phyloP scores from a whole-genome alignment of 2,797 vertebrate species.

The Salarias fasciatus region DNA sequence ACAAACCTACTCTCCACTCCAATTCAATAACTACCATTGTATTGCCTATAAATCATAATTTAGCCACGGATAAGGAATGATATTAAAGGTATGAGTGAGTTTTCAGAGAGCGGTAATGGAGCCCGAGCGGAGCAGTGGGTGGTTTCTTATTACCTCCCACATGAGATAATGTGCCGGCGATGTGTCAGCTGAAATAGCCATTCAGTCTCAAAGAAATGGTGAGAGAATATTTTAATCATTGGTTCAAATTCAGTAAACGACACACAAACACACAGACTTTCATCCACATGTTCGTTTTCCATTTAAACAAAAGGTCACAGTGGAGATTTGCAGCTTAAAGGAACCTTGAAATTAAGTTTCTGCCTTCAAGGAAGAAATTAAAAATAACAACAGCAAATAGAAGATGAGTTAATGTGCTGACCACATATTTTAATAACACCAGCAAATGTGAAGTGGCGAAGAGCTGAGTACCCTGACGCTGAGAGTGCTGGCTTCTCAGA shows the following conservation, averaged over 20 bases:
- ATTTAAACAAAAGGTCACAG: slow-evolving; percentile 9
- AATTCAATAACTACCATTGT: slow-evolving; percentile 26
- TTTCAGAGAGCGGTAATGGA: slow-evolving; percentile 48
- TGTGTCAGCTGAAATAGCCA: slow-evolving; percentile 41
- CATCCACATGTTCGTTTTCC: slow-evolving; percentile 14
- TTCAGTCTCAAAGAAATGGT: slow-evolving; percentile 36
- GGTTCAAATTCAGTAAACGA: slow-evolving; percentile 30
- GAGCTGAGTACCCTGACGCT: slow-evolving; percentile 10
- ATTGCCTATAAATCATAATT: slow-evolving; percentile 74
- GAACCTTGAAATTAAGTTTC: slow-evolving; percentile 2
- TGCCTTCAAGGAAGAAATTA: background rate
- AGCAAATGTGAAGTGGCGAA: slow-evolving; percentile 24
- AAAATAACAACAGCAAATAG: background rate
- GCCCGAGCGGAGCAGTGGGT: slow-evolving; percentile 43
- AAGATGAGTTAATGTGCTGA: background rate
- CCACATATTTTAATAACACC: slow-evolving; percentile 14
- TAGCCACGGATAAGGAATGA: slow-evolving; percentile 52
- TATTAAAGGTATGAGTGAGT: slow-evolving; percentile 56
- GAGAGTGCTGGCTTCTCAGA: slow-evolving; percentile 34
- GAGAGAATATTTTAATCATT: slow-evolving; percentile 57
- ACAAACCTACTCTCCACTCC: slow-evolving; percentile 45
- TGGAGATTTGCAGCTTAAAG: slow-evolving; percentile 5
- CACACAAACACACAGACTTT: slow-evolving; percentile 16
- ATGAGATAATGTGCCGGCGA: slow-evolving; percentile 52
- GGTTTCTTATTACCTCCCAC: slow-evolving; percentile 53